Evolutionary conservation across 2,888 invertebrate genomes (phyloP).

Genomic region (Stenoptilia bipunctidactyla): DNA sequence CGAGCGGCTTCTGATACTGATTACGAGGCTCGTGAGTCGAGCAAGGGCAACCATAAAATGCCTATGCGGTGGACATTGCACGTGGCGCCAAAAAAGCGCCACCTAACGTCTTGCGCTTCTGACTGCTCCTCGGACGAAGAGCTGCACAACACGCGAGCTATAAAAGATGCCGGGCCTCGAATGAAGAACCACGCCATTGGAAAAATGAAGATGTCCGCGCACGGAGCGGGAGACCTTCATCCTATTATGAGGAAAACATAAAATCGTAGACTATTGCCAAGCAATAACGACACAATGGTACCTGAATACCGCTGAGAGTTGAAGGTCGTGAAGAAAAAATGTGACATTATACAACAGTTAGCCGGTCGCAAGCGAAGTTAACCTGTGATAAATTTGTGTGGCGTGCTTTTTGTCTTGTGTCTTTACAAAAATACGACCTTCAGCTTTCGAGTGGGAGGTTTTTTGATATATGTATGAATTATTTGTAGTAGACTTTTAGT

Average conservation of each 20-base stretch:
- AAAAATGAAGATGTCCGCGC: slow-evolving; percentile 49
- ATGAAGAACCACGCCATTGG: slow-evolving; percentile 36
- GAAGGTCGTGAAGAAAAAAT: neutral
- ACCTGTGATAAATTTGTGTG: slow-evolving; percentile 17
- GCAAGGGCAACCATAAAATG: slow-evolving; percentile 38
- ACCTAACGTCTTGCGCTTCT: slow-evolving; percentile 46
- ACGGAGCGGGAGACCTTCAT: slow-evolving; percentile 56
- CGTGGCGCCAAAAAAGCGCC: slow-evolving; percentile 49
- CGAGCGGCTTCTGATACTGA: slow-evolving; percentile 57
- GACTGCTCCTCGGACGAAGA: slow-evolving; percentile 54
- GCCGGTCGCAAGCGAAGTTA: slow-evolving; percentile 17
- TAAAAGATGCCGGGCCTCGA: slow-evolving; percentile 44
- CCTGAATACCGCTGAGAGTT: neutral
- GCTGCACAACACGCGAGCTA: slow-evolving; percentile 31
- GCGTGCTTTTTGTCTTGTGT: slow-evolving; percentile 8
- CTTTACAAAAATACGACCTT: slow-evolving; percentile 8
- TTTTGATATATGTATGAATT: slow-evolving; percentile 39
- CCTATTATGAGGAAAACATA: slow-evolving; percentile 55
- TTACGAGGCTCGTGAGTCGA: slow-evolving; percentile 41
- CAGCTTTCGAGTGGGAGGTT: slow-evolving; percentile 29
- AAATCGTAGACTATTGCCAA: slow-evolving; percentile 9
- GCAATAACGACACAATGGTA: neutral
- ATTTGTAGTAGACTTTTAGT: slow-evolving; percentile 27
- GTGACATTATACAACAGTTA: neutral
- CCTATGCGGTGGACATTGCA: slow-evolving; percentile 50